A percentile compares a stretch with the other conserved stretches of the same genome.
phyloP scores from a whole-genome alignment of 2,888 invertebrate species.

The Elysia crispata region DNA sequence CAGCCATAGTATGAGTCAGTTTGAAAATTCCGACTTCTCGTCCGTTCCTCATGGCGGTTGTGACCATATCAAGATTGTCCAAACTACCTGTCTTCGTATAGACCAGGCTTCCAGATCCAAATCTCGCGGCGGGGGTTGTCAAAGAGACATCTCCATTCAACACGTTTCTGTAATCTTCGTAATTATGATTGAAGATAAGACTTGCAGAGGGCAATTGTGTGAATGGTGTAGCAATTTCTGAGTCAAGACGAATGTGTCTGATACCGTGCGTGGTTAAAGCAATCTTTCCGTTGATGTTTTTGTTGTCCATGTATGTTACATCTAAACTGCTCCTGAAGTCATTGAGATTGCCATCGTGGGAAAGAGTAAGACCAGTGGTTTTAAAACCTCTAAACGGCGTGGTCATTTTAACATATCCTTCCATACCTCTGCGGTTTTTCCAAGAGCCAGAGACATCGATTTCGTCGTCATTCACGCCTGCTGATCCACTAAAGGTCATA shows the following conservation, averaged over 20 bases:
- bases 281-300: slow-evolving; percentile 41
- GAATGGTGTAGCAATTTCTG: slow-evolving; percentile 37
- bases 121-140: background rate
- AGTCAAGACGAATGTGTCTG: slow-evolving; percentile 11
- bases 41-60: background rate
- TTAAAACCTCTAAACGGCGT: slow-evolving; percentile 38
- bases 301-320: slow-evolving; percentile 44
- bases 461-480: slow-evolving; percentile 15
- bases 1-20: background rate
- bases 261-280: slow-evolving; percentile 14
- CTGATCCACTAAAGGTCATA: slow-evolving; percentile 14
- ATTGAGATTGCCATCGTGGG: slow-evolving; percentile 13
- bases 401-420: background rate
- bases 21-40: background rate
- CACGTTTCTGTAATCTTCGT: background rate
- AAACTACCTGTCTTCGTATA: slow-evolving; percentile 30
- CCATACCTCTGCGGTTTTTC: slow-evolving; percentile 24
- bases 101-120: slow-evolving; percentile 9
- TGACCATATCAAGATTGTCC: slow-evolving; percentile 14
- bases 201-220: background rate
- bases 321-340: slow-evolving; percentile 17
- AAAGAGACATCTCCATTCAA: slow-evolving; percentile 22
- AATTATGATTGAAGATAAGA: slow-evolving; percentile 4
- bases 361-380: slow-evolving; percentile 13
- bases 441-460: slow-evolving; percentile 24